Conservation (phyloP, 1,140 invertebrate genomes). For the Trichogramma pretiosum region DNA sequence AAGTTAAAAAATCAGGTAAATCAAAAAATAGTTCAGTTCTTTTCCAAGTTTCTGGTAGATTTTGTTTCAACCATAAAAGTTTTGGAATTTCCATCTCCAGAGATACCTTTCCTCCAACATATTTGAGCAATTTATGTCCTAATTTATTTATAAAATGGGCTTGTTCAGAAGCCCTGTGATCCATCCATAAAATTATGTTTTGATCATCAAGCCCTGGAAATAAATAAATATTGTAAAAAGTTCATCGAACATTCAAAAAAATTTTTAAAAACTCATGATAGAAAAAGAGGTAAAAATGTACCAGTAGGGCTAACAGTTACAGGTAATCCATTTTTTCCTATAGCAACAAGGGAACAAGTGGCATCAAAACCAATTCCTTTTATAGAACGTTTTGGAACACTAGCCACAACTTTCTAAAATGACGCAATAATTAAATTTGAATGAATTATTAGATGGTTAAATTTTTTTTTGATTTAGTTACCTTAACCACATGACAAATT, state of each 20-base stretch:
- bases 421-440: constrained; percentile 20
- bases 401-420: constrained; percentile 52
- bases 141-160: constrained; percentile 73
- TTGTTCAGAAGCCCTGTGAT: constrained; percentile 79
- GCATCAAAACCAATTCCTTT: constrained; percentile 92
- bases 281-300: too few relatives aligned
- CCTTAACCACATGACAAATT: constrained; percentile 60
- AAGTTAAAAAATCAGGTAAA: constrained; percentile 88
- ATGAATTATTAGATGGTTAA: background rate
- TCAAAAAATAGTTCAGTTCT: constrained; percentile 75
- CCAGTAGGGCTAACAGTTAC: constrained; percentile 67
- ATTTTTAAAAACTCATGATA: background rate
- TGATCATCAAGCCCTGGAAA: constrained; percentile 54
- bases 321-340: constrained; percentile 63
- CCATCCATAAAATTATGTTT: constrained; percentile 96
- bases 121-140: constrained; percentile 67
- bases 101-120: constrained; percentile 85
- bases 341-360: constrained; percentile 83
- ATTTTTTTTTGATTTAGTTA: constrained; percentile 29
- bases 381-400: constrained; percentile 50
- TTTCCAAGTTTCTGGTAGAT: constrained; percentile 61
- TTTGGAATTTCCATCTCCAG: constrained; percentile 94
- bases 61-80: constrained; percentile 86
- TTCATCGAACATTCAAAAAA: background rate
- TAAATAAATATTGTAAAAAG: background rate